Evolutionary conservation across 2,888 invertebrate species (phyloP), one percentile per base, ranked within the genome.

Genomic region (Laothoe populi): DNA sequence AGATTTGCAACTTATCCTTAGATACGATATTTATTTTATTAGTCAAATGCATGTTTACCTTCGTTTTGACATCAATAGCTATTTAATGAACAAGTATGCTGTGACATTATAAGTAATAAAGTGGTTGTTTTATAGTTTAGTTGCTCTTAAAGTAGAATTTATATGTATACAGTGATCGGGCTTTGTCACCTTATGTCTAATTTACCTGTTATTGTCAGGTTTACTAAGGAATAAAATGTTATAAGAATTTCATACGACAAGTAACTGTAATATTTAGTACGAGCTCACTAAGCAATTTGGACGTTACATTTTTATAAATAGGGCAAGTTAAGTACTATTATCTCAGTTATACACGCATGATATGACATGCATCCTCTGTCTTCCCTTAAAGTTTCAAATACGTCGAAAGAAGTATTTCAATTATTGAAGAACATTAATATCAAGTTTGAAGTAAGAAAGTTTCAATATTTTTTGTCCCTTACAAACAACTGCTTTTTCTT

Each of bases 41-140:
- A 53, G 10, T 4, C n/a, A 19, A 31, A 53, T 19, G 31, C 35
- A 11, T 35, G 53, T 35, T 53, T 31, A 53, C 8, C 19, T 19
- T 53, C 19, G 35, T 35, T 53, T 53, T 16, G 35, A 53, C 11
- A 53, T 53, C 31, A 53, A 53, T 53, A 53, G 53, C 19, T 53
- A 53, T 53, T 35, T 53, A 53, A 53, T 53, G 19, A 53, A 53
- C 35, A 21, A 53, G 53, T 19, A 19, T 35, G 35, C 19, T 53
- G 53, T 11, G 53, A 35, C 53, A 53, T 53, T 53, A 53, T 35
- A 35, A 31, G 53, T 53, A 10, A 53, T 53, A 53, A 53, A 53
- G 16, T 35, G 10, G 31, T 19, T 19, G 53, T 53, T 53, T 53
- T 53, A 53, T 53, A 11, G 35, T 35, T 19, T 53, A 19, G 35